Percentiles rank a stretch among this genome's conserved stretches.
These are phyloP conservation scores for Drosophila elegans DNA, from an alignment of 1,140 invertebrate species.

Conservation along the genomic window DNA sequence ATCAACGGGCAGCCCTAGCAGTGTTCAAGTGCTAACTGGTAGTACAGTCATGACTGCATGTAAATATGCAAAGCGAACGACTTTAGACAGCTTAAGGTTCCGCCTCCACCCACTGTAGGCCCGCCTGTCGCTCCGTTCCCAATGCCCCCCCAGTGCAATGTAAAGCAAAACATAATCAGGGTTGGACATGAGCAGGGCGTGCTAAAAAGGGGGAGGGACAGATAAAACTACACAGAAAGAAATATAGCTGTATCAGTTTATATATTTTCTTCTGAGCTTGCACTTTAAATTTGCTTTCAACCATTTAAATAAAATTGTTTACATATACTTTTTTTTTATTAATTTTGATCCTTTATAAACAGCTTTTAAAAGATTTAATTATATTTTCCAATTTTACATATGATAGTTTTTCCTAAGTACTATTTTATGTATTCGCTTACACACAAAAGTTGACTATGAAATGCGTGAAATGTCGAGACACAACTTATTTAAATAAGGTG, in stretches of 20 bases:
- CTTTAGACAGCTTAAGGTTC: constrained; percentile 34
- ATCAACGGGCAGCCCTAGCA: constrained; percentile 27
- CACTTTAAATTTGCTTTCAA: too few species aligned
- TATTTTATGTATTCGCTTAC: too few species aligned
- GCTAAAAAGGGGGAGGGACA: background rate
- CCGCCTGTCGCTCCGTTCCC: background rate
- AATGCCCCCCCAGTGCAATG: constrained; percentile 17
- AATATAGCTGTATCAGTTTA: background rate
- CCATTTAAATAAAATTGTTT: too few species aligned
- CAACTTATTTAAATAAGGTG: too few species aligned
- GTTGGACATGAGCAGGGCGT: constrained; percentile 12
- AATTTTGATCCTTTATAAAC: too few species aligned
- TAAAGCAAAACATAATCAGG: constrained; percentile 28
- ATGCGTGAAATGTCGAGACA: too few species aligned
- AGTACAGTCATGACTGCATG: constrained; percentile 12
- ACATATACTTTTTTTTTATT: background rate
- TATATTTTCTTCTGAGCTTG: background rate
- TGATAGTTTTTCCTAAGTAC: too few species aligned
- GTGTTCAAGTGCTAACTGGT: constrained; percentile 8
- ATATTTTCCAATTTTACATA: too few species aligned
- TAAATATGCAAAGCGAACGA: constrained; percentile 21
- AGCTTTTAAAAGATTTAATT: too few species aligned
- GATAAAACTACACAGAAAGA: constrained; percentile 6
- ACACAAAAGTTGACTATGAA: too few species aligned
- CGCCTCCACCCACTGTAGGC: background rate